A percentile compares a stretch with the other conserved stretches of the same genome.
Conservation (phyloP, 2,113 vertebrate species). For the Pithys albifrons region DNA sequence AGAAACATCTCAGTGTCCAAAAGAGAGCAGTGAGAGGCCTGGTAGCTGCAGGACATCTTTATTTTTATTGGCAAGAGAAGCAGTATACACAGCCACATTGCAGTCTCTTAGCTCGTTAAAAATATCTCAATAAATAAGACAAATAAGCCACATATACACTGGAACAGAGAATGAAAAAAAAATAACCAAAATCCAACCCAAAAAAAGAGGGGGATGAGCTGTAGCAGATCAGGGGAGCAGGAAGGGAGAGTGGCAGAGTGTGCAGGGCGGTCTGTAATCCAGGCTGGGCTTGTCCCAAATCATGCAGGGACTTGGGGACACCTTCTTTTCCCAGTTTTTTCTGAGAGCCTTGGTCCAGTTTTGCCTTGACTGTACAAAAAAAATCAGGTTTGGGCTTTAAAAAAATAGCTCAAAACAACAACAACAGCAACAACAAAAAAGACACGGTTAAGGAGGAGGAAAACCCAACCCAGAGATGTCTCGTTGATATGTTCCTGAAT, state of each 20-base stretch:
- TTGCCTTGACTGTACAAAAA: conserved; percentile 53
- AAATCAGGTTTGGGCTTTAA: conserved; percentile 33
- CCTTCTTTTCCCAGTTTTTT: neutral
- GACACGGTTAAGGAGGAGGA: conserved; percentile 17
- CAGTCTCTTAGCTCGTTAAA: conserved; percentile 75
- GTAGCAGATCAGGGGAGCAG: conserved; percentile 23
- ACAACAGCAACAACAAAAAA: neutral
- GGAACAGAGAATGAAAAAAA: conserved; percentile 69
- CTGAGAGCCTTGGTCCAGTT: conserved; percentile 73
- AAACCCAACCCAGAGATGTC: conserved; percentile 47
- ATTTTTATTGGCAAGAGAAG: conserved; percentile 67
- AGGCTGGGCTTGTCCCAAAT: conserved; percentile 50
- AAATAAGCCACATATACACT: conserved; percentile 85
- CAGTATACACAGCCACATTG: conserved; percentile 67
- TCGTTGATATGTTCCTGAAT: conserved; percentile 58
- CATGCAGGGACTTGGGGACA: conserved; percentile 18
- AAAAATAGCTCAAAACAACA: conserved; percentile 31
- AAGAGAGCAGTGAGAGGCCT: neutral
- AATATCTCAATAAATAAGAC: conserved; percentile 97
- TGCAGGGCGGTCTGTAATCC: conserved; percentile 43
- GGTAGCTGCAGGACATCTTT: conserved; percentile 58
- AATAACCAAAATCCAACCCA: neutral
- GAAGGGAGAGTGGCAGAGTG: neutral
- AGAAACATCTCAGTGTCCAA: neutral
- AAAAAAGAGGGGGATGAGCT: neutral